Evolutionary conservation across 2,113 vertebrate species (phyloP).

Genomic region (Stigmatopora nigra): DNA sequence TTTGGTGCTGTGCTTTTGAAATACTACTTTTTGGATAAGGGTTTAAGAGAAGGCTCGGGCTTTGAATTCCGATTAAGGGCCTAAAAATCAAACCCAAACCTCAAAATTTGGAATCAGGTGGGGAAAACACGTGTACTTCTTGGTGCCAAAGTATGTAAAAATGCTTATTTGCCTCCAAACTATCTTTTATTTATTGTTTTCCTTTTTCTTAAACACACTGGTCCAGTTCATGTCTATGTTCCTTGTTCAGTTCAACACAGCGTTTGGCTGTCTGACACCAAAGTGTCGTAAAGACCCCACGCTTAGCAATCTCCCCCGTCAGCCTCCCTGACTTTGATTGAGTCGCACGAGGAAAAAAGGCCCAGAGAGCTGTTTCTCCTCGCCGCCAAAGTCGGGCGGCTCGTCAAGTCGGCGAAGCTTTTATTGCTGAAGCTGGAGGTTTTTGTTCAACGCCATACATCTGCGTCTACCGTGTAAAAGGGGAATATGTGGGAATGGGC

Average conservation of each 20-base stretch:
- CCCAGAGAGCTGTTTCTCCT: slow-evolving; percentile 6
- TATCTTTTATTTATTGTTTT: too few species aligned
- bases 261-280: slow-evolving; percentile 1
- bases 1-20: too few species aligned
- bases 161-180: neutral
- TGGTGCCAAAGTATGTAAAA: too few species aligned
- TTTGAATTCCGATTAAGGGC: too few species aligned
- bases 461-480: slow-evolving; percentile 28
- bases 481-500: slow-evolving; percentile 44
- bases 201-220: neutral
- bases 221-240: neutral
- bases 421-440: slow-evolving; percentile 25
- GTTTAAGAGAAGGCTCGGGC: too few species aligned
- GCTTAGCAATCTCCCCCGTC: slow-evolving; percentile 2
- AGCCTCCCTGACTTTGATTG: slow-evolving; percentile 29
- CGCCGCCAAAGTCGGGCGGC: slow-evolving; percentile 4
- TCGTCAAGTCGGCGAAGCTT: slow-evolving; percentile 32
- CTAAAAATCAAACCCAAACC: too few species aligned
- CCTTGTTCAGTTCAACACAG: neutral
- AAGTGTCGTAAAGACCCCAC: slow-evolving; percentile 10
- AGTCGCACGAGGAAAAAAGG: slow-evolving; percentile 7
- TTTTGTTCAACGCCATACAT: slow-evolving; percentile 43
- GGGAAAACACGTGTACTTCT: too few species aligned
- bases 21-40: too few species aligned
- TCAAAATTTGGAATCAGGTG: too few species aligned